A percentile compares a stretch with the other conserved stretches of the same genome.
phyloP scores from a whole-genome alignment of 2,888 invertebrate species.

The Choreutis nemorana region DNA sequence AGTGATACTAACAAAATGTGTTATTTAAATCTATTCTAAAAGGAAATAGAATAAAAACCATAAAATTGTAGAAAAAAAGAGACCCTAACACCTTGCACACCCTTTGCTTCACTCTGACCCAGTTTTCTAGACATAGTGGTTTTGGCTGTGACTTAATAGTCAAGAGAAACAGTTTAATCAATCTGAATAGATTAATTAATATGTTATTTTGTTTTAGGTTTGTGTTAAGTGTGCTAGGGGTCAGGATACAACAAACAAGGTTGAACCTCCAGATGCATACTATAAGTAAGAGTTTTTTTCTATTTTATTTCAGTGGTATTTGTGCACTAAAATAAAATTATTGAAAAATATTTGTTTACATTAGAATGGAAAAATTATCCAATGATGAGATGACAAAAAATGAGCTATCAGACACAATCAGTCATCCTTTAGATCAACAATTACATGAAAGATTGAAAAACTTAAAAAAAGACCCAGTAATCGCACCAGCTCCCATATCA shows the following conservation, averaged over 20 bases:
- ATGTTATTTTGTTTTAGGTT: slow-evolving; percentile 25
- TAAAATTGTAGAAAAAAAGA: too few species aligned
- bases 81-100: not conserved
- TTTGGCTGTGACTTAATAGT: too few species aligned
- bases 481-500: slow-evolving; percentile 12
- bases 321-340: slow-evolving; percentile 14
- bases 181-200: too few species aligned
- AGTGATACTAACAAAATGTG: slow-evolving; percentile 12
- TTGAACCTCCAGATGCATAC: slow-evolving; percentile 63
- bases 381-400: too few species aligned
- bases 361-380: too few species aligned
- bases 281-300: slow-evolving; percentile 47
- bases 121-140: too few species aligned
- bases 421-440: slow-evolving; percentile 65
- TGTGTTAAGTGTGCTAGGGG: slow-evolving; percentile 35
- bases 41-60: too few species aligned
- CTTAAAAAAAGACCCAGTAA: slow-evolving; percentile 66
- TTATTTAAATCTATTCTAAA: too few species aligned
- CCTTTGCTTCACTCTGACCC: not conserved
- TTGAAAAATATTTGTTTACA: too few species aligned
- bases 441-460: slow-evolving; percentile 73
- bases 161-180: too few species aligned
- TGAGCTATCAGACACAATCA: too few species aligned
- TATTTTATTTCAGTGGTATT: slow-evolving; percentile 17
- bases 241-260: slow-evolving; percentile 15